Conservation (phyloP, 2,113 vertebrate species). For the Falcunculus frontatus region DNA sequence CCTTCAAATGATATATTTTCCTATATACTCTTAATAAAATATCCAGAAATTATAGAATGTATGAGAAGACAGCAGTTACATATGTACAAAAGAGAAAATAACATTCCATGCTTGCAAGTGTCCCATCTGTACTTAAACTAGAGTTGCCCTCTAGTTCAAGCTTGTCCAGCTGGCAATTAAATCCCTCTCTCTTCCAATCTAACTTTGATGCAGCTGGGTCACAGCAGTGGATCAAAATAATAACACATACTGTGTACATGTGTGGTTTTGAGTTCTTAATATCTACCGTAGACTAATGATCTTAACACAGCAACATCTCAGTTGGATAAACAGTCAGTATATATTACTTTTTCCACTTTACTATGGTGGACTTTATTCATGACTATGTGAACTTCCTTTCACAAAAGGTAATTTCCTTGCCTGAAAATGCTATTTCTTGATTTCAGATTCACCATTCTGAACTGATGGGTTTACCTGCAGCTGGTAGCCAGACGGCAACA, state of each 20-base stretch:
- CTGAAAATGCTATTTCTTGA: slow-evolving; percentile 25
- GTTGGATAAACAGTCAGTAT: neutral
- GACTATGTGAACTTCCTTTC: slow-evolving; percentile 6
- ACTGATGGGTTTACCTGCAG: slow-evolving; percentile 59
- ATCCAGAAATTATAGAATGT: neutral
- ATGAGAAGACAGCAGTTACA: neutral
- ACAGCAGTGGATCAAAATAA: neutral
- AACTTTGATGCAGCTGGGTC: neutral
- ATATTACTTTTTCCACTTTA: neutral
- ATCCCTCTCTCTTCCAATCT: neutral
- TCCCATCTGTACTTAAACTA: neutral
- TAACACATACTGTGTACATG: neutral
- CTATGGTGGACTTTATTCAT: neutral
- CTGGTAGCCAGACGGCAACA: slow-evolving; percentile 3
- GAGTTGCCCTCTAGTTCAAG: neutral
- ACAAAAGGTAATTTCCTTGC: slow-evolving; percentile 41
- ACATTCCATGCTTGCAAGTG: neutral
- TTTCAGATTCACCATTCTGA: slow-evolving; percentile 5
- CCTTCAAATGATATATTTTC: neutral
- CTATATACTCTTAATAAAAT: neutral
- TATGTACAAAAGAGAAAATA: neutral
- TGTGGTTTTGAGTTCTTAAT: neutral
- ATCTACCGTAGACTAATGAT: neutral
- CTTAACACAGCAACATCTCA: neutral
- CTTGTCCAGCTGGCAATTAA: neutral